A percentile compares a stretch with the other conserved stretches of the same genome.
These are phyloP conservation scores for Heliconius hortense DNA, from an alignment of 2,888 invertebrate genomes.

Conservation along the genomic window DNA sequence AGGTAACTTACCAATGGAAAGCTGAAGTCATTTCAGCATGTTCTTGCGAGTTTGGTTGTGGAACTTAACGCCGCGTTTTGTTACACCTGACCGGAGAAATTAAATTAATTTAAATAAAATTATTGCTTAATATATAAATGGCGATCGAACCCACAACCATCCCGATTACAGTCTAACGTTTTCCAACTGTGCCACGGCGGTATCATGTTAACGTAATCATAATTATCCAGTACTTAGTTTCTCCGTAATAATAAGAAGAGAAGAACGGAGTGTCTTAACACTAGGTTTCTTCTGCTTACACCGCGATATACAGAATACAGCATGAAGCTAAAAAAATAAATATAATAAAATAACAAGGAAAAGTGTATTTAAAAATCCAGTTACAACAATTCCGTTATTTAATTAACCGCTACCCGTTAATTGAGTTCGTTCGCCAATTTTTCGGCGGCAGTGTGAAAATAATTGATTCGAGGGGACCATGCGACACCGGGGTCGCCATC, in stretches of 20 bases:
- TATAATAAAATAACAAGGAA: background rate
- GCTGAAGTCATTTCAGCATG: background rate
- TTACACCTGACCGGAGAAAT: too few species aligned
- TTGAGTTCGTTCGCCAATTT: conserved; percentile 62
- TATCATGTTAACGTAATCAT: too few species aligned
- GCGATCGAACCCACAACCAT: too few species aligned
- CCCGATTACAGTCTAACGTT: too few species aligned
- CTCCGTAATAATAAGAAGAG: too few species aligned
- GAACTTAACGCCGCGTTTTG: too few species aligned
- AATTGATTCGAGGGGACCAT: conserved; percentile 66
- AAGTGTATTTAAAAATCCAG: background rate
- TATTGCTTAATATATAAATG: too few species aligned
- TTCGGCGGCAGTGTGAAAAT: conserved; percentile 70
- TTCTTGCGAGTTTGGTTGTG: too few species aligned
- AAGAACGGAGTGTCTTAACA: background rate
- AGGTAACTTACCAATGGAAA: background rate
- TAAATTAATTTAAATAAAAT: too few species aligned
- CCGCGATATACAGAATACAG: background rate
- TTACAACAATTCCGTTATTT: conserved; percentile 50
- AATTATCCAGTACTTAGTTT: too few species aligned
- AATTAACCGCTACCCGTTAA: conserved; percentile 57
- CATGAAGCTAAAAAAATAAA: background rate
- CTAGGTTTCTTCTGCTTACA: background rate
- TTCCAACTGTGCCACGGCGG: too few species aligned
- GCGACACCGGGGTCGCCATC: background rate